These are phyloP conservation scores for Venturia canescens DNA, from an alignment of 1,140 invertebrate genomes.

Conservation along the genomic window DNA sequence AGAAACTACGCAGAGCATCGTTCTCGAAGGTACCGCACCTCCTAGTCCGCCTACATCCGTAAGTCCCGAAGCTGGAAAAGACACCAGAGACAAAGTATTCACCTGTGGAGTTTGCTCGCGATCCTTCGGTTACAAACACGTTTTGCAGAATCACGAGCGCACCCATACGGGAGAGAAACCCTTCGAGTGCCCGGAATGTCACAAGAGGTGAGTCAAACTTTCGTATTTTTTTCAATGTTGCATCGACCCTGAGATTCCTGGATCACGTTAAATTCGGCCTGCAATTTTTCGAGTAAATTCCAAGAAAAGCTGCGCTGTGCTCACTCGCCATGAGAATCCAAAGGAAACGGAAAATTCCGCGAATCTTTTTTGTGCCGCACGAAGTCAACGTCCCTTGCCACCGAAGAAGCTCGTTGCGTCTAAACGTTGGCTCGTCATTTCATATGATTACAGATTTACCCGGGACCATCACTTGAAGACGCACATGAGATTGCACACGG, in stretches of 20 bases:
- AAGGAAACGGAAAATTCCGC: no score
- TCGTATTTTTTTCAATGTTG: background rate
- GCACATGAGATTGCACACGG: conserved; percentile 94
- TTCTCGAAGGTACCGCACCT: conserved; percentile 70
- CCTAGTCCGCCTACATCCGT: conserved; percentile 72
- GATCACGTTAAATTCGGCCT: background rate
- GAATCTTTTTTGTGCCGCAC: no score
- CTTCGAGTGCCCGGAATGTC: conserved; percentile 95
- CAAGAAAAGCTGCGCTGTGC: no score
- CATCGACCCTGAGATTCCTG: background rate
- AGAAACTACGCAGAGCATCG: conserved; percentile 55
- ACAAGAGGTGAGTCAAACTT: conserved; percentile 81
- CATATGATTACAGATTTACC: conserved; percentile 82
- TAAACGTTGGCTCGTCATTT: background rate
- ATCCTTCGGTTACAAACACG: conserved; percentile 96
- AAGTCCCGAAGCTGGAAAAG: conserved; percentile 74
- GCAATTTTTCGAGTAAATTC: no score
- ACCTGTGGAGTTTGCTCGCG: conserved; percentile 91
- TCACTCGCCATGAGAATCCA: no score
- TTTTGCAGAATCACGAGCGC: conserved; percentile 96
- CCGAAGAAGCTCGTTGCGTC: conserved; percentile 1
- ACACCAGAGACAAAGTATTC: conserved; percentile 88
- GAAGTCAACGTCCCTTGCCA: no score
- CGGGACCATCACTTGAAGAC: conserved; percentile 97
- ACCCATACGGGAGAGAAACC: conserved; percentile 98